A percentile compares a stretch with the other conserved stretches of the same genome.
These are phyloP conservation scores for Nudaria mundana DNA, from an alignment of 2,888 invertebrate species.

Conservation along the genomic window DNA sequence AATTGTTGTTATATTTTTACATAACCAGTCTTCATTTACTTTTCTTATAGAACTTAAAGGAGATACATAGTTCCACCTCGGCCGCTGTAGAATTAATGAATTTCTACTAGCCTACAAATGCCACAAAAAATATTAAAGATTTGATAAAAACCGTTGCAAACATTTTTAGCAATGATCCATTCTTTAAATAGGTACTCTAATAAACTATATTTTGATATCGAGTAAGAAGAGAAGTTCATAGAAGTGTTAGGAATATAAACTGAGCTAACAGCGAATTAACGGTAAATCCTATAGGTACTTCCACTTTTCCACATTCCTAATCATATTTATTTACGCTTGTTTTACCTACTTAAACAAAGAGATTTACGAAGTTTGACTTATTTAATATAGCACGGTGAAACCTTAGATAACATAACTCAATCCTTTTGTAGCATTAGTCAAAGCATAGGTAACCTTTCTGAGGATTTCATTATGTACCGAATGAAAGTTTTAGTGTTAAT, in stretches of 20 bases:
- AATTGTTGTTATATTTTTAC: constrained; percentile 7
- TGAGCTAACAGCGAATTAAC: too few species aligned
- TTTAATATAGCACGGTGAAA: constrained; percentile 56
- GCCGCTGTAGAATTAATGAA: background rate
- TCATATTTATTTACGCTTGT: background rate
- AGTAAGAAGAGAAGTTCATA: too few species aligned
- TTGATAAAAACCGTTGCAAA: too few species aligned
- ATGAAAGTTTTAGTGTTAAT: too few species aligned
- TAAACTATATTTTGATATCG: too few species aligned
- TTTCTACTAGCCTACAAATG: too few species aligned
- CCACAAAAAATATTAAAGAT: too few species aligned
- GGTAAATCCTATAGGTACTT: too few species aligned
- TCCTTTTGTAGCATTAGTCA: constrained; percentile 59
- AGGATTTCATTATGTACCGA: constrained; percentile 36
- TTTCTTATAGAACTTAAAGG: background rate
- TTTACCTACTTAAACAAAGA: constrained; percentile 35
- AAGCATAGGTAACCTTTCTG: constrained; percentile 32
- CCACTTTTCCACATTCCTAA: background rate
- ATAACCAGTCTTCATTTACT: constrained; percentile 2
- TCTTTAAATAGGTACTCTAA: too few species aligned
- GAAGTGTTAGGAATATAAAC: too few species aligned
- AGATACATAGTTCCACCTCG: background rate
- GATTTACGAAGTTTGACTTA: constrained; percentile 45
- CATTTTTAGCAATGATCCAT: too few species aligned
- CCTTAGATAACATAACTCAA: constrained; percentile 55